Evolutionary conservation across 2,113 vertebrate species (phyloP), one percentile per base, ranked within the genome.

Genomic region (Cettia cetti): DNA sequence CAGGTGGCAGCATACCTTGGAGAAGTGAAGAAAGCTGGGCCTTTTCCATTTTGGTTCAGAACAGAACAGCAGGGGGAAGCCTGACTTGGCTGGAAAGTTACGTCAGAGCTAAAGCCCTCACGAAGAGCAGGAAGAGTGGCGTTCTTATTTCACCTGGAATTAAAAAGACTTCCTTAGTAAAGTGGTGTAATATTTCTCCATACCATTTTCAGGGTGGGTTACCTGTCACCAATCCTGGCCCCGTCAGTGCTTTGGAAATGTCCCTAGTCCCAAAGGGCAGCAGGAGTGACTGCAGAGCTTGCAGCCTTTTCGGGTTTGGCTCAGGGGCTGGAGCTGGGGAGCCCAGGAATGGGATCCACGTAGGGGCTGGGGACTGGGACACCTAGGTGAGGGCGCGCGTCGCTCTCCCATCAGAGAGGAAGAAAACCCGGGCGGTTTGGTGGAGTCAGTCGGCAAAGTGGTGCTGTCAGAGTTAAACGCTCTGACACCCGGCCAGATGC

Each of bases 1-100:
- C 69, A 93, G 95, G 88, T 94, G 82, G 72, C 63, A 89, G 2
- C 24, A 23, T 56, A 82, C 35, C 50, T 86, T 1, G 1, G 65
- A 76, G 59, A 74, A 69, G 71, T 57, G 85, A 64, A 78, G 77
- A 49, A 82, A 79, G 80, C 21, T 1, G 11, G 50, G 65, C 45
- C 24, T 80, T 94, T 89, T 94, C 78, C 3, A 2, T 89, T 95
- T 75, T 88, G 86, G 24, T 94, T 91, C 68, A 86, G 77, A 94
- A 94, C n/a, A 88, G 82, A 94, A 94, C 86, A 95, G 82, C 90
- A 95, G 94, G 80, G 90, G 95, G 94, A 95, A 93, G 44, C 95
- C 92, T 95, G 93, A 71, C 91, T 92, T 84, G 89, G 60, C 90
- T 93, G 90, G 64, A 94, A 94, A 96, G 88, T 92, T 95, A 89